Percentiles rank a stretch among this genome's conserved stretches.
These are phyloP conservation scores for Paedocypris sp. DNA, from an alignment of 2,113 vertebrate species.

Conservation along the genomic window DNA sequence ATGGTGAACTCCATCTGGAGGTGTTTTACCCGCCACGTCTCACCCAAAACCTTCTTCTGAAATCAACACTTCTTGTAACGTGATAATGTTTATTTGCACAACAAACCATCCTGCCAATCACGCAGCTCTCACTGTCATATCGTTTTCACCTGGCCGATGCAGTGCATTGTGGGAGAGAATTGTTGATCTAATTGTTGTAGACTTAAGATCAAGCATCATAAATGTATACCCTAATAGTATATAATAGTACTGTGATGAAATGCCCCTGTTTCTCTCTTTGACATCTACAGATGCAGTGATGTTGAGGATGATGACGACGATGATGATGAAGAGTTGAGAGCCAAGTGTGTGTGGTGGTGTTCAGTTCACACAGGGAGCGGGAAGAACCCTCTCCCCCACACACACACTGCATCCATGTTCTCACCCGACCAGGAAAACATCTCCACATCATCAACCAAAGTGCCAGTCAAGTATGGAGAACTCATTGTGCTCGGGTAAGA, in stretches of 20 bases:
- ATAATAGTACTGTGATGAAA: not conserved
- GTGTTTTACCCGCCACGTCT: too few species aligned
- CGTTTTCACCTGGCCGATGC: too few species aligned
- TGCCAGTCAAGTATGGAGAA: constrained; percentile 97
- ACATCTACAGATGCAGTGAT: constrained; percentile 32
- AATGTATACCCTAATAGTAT: too few species aligned
- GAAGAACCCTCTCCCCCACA: constrained; percentile 20
- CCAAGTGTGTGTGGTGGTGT: constrained; percentile 20
- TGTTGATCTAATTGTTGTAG: too few species aligned
- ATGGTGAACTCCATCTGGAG: not conserved
- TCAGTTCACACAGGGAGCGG: constrained; percentile 16
- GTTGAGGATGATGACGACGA: constrained; percentile 21
- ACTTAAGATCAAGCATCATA: too few species aligned
- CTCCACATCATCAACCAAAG: constrained; percentile 83
- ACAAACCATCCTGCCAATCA: too few species aligned
- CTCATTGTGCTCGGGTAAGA: constrained; percentile 98
- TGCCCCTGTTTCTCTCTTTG: constrained; percentile 18
- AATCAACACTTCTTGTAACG: too few species aligned
- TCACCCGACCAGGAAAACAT: constrained; percentile 99
- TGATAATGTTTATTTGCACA: too few species aligned
- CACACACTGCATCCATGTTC: constrained; percentile 83
- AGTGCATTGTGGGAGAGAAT: too few species aligned
- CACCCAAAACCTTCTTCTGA: too few species aligned
- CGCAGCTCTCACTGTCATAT: too few species aligned
- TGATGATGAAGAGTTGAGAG: constrained; percentile 50